Percentiles rank a stretch among this genome's conserved stretches.
Conservation (phyloP, 2,113 vertebrate species). For the Platysternon megacephalum region DNA sequence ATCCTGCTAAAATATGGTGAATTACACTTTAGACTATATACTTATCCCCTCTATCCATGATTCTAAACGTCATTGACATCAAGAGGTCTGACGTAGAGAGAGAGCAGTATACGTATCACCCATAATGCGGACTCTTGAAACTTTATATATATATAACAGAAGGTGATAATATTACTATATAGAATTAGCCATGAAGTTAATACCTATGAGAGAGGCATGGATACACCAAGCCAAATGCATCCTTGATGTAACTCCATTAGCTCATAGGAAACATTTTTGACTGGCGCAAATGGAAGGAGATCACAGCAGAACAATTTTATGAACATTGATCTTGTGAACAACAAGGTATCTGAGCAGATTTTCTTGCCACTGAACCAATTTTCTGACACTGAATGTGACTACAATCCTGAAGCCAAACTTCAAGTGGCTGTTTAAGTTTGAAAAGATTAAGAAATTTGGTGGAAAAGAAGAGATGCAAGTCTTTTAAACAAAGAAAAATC, state of each 20-base stretch:
- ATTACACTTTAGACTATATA: neutral
- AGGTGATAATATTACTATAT: neutral
- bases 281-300: neutral
- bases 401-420: neutral
- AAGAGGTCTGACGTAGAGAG: neutral
- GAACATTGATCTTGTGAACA: neutral
- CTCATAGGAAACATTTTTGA: neutral
- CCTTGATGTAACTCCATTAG: neutral
- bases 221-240: neutral
- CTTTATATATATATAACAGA: neutral
- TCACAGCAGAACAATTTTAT: neutral
- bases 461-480: neutral
- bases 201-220: neutral
- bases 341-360: neutral
- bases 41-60: accelerated
- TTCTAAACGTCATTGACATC: neutral
- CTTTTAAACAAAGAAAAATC: neutral
- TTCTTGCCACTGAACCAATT: neutral
- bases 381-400: neutral
- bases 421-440: neutral
- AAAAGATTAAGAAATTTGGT: neutral
- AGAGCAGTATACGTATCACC: neutral
- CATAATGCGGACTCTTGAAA: neutral
- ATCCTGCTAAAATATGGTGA: neutral
- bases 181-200: neutral